phyloP scores from a whole-genome alignment of 2,113 vertebrate genomes.

The Seriola aureovittata region DNA sequence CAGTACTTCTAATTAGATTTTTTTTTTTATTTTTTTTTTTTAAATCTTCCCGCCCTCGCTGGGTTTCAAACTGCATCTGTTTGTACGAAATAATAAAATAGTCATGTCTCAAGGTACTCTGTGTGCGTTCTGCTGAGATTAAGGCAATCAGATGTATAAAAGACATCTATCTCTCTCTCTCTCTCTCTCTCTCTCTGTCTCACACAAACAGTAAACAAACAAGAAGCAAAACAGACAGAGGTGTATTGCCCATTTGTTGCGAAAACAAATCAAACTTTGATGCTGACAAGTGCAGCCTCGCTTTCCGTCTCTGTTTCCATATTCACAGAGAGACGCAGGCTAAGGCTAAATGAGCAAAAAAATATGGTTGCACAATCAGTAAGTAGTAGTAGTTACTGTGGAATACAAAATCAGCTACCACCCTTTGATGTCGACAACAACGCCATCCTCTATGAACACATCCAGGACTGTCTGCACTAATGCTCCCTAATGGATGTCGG shows the following conservation, averaged over 20 bases:
- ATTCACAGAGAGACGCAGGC: background rate
- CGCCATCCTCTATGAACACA: slow-evolving; percentile 14
- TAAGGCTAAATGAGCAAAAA: slow-evolving; percentile 32
- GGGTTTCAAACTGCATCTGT: slow-evolving; percentile 18
- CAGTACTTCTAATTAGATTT: slow-evolving; percentile 40
- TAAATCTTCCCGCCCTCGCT: background rate
- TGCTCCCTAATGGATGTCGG: slow-evolving; percentile 64
- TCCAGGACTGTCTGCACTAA: slow-evolving; percentile 52
- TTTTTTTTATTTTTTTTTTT: too few species aligned
- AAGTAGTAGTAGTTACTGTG: slow-evolving; percentile 32
- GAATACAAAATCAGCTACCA: slow-evolving; percentile 29
- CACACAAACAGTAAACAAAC: background rate
- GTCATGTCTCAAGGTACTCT: slow-evolving; percentile 11
- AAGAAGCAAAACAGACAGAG: slow-evolving; percentile 6
- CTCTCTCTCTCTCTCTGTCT: background rate
- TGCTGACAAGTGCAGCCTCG: slow-evolving; percentile 29
- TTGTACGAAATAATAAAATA: slow-evolving; percentile 28
- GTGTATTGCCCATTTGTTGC: slow-evolving; percentile 24
- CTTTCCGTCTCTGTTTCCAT: slow-evolving; percentile 8
- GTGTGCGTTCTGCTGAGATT: slow-evolving; percentile 32
- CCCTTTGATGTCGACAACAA: slow-evolving; percentile 55
- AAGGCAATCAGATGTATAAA: slow-evolving; percentile 25
- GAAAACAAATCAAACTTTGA: slow-evolving; percentile 43
- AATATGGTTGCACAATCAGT: slow-evolving; percentile 3
- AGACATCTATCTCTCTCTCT: background rate